Percentiles rank a stretch among this genome's conserved stretches.
phyloP scores from a whole-genome alignment of 1,140 invertebrate genomes.

The Aphidius gifuensis region DNA sequence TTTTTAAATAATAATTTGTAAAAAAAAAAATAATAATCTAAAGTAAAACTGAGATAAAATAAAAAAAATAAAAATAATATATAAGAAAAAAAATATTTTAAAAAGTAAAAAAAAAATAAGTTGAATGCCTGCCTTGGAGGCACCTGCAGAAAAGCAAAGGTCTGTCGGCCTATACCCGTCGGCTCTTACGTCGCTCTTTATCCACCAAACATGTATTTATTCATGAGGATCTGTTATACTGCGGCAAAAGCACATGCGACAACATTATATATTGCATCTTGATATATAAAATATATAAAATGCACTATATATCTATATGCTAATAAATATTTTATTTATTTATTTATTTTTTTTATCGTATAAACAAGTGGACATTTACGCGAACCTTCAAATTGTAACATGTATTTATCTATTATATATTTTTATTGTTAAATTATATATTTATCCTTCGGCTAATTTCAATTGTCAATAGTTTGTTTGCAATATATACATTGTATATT shows the following conservation, averaged over 20 bases:
- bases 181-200: conserved; percentile 34
- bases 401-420: background rate
- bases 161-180: conserved; percentile 36
- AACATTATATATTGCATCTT: conserved; percentile 9
- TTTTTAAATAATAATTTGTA: too few relatives aligned
- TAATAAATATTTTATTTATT: too few relatives aligned
- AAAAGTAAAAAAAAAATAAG: background rate
- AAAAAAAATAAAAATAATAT: conserved; percentile 24
- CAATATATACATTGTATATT: background rate
- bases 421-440: conserved; percentile 4
- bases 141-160: conserved; percentile 30
- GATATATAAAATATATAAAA: too few relatives aligned
- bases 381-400: conserved; percentile 12
- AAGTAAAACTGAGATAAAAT: conserved; percentile 26
- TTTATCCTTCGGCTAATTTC: conserved; percentile 18
- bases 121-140: conserved; percentile 25
- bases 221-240: conserved; percentile 26
- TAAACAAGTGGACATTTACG: conserved; percentile 16
- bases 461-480: conserved; percentile 6
- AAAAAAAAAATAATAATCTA: background rate
- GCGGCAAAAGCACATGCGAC: conserved; percentile 2
- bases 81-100: conserved; percentile 6
- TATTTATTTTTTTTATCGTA: too few relatives aligned
- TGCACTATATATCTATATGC: too few relatives aligned
- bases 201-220: conserved; percentile 38